Percentiles rank a stretch among this genome's conserved stretches.
phyloP scores from a whole-genome alignment of 2,888 invertebrate genomes.

The Thymelicus lineola region DNA sequence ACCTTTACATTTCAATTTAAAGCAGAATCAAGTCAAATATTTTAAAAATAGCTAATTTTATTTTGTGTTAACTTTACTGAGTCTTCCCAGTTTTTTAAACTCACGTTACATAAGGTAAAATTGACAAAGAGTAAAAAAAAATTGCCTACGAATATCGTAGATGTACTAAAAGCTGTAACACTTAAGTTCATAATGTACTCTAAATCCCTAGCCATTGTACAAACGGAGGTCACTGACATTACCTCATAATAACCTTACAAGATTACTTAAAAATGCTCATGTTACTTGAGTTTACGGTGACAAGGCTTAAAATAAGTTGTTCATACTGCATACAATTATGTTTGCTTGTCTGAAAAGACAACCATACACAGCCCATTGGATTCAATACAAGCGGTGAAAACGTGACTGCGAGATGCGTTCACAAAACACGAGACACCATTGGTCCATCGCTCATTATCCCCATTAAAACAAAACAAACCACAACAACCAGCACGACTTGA shows the following conservation, averaged over 20 bases:
- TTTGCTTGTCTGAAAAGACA: slow-evolving; percentile 8
- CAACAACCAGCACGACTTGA: slow-evolving; percentile 32
- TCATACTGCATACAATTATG: slow-evolving; percentile 8
- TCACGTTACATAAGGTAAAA: too few relatives aligned
- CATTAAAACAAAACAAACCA: slow-evolving; percentile 39
- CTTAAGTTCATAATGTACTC: neutral
- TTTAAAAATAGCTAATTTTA: too few relatives aligned
- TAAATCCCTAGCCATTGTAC: slow-evolving; percentile 30
- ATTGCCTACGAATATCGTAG: too few relatives aligned
- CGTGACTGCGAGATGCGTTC: slow-evolving; percentile 54
- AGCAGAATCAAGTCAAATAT: too few relatives aligned
- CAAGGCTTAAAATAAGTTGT: slow-evolving; percentile 47
- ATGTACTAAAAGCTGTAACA: too few relatives aligned
- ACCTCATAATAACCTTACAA: slow-evolving; percentile 25
- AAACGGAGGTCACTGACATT: slow-evolving; percentile 50
- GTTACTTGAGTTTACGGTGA: slow-evolving; percentile 47
- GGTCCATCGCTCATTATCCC: slow-evolving; percentile 42
- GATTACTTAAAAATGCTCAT: slow-evolving; percentile 36
- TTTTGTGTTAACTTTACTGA: too few relatives aligned
- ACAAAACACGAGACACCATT: slow-evolving; percentile 42
- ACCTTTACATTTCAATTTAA: too few relatives aligned
- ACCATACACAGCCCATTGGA: slow-evolving; percentile 45
- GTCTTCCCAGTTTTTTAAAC: too few relatives aligned
- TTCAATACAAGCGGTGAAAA: slow-evolving; percentile 52
- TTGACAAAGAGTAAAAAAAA: too few relatives aligned